Evolutionary conservation across 2,797 vertebrate species (phyloP).

Genomic region (Pangasius larnaudii): DNA sequence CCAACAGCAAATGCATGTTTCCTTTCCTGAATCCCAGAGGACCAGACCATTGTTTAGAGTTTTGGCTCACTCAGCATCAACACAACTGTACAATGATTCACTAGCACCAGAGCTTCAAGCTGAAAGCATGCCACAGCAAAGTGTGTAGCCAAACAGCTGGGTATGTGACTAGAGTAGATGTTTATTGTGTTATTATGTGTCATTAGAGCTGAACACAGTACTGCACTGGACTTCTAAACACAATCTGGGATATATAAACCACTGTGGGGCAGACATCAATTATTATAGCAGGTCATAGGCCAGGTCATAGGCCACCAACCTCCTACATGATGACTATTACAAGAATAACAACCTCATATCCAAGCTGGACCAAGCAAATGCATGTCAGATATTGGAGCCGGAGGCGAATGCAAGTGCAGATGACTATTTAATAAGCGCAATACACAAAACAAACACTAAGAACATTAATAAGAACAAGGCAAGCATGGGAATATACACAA

Average conservation of each 20-base stretch:
- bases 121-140: conserved; percentile 30
- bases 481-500: neutral
- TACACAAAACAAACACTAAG: neutral
- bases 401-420: neutral
- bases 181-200: conserved; percentile 34
- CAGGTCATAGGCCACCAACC: neutral
- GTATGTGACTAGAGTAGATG: conserved; percentile 23
- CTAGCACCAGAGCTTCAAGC: conserved; percentile 31
- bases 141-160: conserved; percentile 37
- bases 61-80: conserved; percentile 24
- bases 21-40: conserved; percentile 11
- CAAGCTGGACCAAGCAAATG: neutral
- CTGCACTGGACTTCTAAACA: neutral
- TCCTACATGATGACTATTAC: neutral
- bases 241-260: neutral
- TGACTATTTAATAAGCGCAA: neutral
- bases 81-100: conserved; percentile 21
- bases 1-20: conserved; percentile 21
- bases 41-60: conserved; percentile 31
- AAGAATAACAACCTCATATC: neutral
- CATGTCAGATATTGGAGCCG: neutral
- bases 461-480: neutral
- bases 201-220: conserved; percentile 18
- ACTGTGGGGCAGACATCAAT: neutral
- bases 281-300: neutral